Base-by-base conservation (phyloP, 2,888 invertebrate species). In the Pristionchus arcanus region DNA sequence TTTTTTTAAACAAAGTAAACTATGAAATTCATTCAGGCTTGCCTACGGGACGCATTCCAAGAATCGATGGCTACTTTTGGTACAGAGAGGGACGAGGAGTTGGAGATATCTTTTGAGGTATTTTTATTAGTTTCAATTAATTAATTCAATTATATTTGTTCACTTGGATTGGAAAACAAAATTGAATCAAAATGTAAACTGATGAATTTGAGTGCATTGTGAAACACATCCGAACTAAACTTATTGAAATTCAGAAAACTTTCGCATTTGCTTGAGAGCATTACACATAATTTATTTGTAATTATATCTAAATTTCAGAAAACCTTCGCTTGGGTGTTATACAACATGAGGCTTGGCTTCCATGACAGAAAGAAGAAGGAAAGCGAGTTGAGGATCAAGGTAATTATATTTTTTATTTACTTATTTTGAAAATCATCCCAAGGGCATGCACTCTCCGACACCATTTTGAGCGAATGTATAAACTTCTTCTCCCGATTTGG, bases 301-400 rank as follows among this genome's bases (percentile, higher is more conserved):
- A 9, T 42, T 42, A 42, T 5, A 42, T 42, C 9, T 42, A n/a
- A 37, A 81, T 49, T 83, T 53, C 55, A 84, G 84, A 84, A 84
- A 34, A 55, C 84, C 5, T 84, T 84, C 84, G 84, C 84, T 15
- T 84, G 84, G 84, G 84, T 84, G 55, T 28, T 84, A 4, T 84
- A 84, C 84, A 84, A 84, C 16, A 84, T 84, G 84, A 21, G 84
- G n/a, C 28, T 31, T 7, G 84, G 84, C 0, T 84, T 84, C 34
- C 55, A 53, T 9, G 84, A 84, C 19, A 53, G 84, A 21, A 84
- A 84, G 84, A 84, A 84, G 34, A 84, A 77, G 42, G 77, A 77
- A 21, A 77, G 77, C 77, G 77, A 77, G 49, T 13, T n/a, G 77
- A 77, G 77, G 25, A 77, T 19, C 16, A 71, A 77, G 77, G 77